These are phyloP conservation scores for Naso thynnoides DNA, from an alignment of 2,797 vertebrate genomes.

Conservation along the genomic window DNA sequence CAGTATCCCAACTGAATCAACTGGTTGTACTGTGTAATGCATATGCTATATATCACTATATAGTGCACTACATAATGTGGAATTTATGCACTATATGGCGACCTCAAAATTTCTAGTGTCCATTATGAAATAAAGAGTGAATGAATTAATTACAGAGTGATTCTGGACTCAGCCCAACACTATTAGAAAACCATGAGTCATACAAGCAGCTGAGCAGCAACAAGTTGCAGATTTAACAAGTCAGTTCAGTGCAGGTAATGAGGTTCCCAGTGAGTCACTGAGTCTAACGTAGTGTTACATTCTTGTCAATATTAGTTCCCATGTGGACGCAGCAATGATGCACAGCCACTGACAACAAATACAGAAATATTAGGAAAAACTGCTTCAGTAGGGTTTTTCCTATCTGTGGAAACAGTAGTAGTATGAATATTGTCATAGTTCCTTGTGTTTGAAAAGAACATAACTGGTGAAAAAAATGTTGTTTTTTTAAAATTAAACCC, in stretches of 20 bases:
- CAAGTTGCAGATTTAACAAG: neutral
- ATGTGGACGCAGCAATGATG: neutral
- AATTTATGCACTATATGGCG: neutral
- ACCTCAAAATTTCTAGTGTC: neutral
- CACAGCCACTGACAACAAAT: conserved; percentile 6
- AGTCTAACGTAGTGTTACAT: neutral
- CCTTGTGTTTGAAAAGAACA: neutral
- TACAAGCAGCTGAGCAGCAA: conserved; percentile 1
- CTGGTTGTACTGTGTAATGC: neutral
- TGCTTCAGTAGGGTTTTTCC: neutral
- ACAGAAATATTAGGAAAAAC: neutral
- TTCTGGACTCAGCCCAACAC: conserved; percentile 6
- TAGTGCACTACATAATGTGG: neutral
- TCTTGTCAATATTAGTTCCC: neutral
- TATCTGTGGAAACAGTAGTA: neutral
- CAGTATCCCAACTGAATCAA: no score
- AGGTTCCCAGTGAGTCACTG: neutral
- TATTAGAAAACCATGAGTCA: conserved; percentile 29
- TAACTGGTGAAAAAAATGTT: conserved; percentile 2
- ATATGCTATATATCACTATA: neutral
- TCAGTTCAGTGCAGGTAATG: conserved; percentile 11
- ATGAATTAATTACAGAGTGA: conserved; percentile 18
- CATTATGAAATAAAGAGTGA: neutral
- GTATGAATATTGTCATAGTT: neutral
- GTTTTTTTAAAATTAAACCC: neutral